Conservation (phyloP, 2,888 invertebrate genomes). For the Papilio protenor region DNA sequence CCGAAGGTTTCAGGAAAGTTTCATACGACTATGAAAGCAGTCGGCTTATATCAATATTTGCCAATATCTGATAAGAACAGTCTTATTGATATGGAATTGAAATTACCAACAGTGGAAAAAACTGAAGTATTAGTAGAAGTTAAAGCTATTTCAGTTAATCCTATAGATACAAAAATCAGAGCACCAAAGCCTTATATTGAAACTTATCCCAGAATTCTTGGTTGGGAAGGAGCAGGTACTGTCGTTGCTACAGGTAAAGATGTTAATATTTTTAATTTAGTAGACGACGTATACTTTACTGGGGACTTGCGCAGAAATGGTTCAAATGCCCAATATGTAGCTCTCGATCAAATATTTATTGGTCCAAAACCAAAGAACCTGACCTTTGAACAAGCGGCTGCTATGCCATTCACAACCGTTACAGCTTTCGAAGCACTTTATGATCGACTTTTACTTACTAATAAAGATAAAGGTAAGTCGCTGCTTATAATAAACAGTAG, state of each 20-base stretch:
- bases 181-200: conserved; percentile 70
- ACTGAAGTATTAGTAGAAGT: conserved; percentile 73
- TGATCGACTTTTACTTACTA: conserved; percentile 68
- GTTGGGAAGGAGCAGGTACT: conserved; percentile 75
- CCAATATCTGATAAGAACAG: conserved; percentile 69
- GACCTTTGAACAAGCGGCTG: conserved; percentile 75
- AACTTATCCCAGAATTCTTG: conserved; percentile 65
- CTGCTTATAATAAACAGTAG: conserved; percentile 74
- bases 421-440: conserved; percentile 72
- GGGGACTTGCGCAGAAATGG: conserved; percentile 69
- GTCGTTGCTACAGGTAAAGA: conserved; percentile 66
- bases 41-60: conserved; percentile 75
- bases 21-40: conserved; percentile 67
- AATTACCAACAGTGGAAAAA: conserved; percentile 60
- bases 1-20: conserved; percentile 53
- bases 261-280: conserved; percentile 62
- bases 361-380: conserved; percentile 70
- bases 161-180: conserved; percentile 72
- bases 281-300: conserved; percentile 75
- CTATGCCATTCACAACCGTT: conserved; percentile 68
- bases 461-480: conserved; percentile 70
- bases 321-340: conserved; percentile 72
- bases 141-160: conserved; percentile 73
- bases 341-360: conserved; percentile 66
- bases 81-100: conserved; percentile 70